These are phyloP conservation scores for Mola mola DNA, from an alignment of 2,113 vertebrate genomes.

Conservation along the genomic window DNA sequence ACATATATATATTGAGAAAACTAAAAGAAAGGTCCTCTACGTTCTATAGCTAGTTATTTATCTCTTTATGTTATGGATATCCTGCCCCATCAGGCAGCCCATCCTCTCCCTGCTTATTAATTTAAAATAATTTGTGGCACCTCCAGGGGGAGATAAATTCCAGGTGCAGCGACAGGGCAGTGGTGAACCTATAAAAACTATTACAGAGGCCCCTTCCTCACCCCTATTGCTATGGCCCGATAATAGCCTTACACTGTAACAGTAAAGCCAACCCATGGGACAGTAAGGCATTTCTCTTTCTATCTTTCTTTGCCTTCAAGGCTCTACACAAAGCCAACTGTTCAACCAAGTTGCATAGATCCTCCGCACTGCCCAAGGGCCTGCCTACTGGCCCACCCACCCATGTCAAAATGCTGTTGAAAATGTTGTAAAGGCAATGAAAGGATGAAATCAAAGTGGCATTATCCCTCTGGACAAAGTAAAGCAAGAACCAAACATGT, in stretches of 20 bases:
- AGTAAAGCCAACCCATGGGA: constrained; percentile 71
- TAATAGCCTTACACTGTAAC: constrained; percentile 76
- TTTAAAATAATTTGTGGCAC: constrained; percentile 82
- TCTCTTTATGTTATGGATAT: constrained; percentile 49
- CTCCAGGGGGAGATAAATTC: constrained; percentile 82
- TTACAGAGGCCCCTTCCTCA: constrained; percentile 80
- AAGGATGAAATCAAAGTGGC: constrained; percentile 63
- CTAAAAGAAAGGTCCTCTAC: constrained; percentile 20
- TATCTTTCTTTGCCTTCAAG: constrained; percentile 66
- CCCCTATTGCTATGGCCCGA: constrained; percentile 77
- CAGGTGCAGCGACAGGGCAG: constrained; percentile 77
- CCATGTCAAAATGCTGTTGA: constrained; percentile 57
- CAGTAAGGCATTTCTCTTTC: constrained; percentile 59
- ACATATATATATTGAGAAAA: constrained; percentile 3
- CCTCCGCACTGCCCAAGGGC: constrained; percentile 41
- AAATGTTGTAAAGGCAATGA: constrained; percentile 55
- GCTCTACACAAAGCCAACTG: constrained; percentile 43
- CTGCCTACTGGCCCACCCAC: constrained; percentile 35
- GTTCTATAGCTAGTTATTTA: constrained; percentile 46
- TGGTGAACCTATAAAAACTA: constrained; percentile 84
- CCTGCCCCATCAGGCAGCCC: constrained; percentile 53
- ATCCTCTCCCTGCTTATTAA: constrained; percentile 82
- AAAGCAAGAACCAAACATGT: constrained; percentile 36
- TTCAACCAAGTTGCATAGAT: constrained; percentile 47
- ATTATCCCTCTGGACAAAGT: constrained; percentile 53